phyloP scores from a whole-genome alignment of 2,113 vertebrate genomes.

The Hystrix brachyura region DNA sequence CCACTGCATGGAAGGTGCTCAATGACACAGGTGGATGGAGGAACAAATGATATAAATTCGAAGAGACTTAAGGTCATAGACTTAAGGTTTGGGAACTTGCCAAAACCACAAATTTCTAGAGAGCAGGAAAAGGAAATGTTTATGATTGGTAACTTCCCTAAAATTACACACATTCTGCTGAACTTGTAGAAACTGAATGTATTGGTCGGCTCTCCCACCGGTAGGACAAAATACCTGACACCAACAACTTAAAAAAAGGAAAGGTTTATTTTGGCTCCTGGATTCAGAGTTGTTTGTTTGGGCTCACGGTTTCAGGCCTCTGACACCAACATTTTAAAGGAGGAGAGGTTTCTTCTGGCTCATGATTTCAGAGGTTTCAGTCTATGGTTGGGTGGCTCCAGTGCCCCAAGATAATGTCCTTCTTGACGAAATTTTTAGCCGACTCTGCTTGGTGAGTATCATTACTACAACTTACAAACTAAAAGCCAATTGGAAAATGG shows the following conservation, averaged over 20 bases:
- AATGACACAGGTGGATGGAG: not conserved
- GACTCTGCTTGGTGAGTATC: not conserved
- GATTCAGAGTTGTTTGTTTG: not conserved
- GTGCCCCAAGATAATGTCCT: not conserved
- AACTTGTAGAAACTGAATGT: not conserved
- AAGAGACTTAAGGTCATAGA: not conserved
- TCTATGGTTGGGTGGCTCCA: not conserved
- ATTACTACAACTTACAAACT: not conserved
- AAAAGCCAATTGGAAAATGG: not conserved
- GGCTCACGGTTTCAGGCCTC: not conserved
- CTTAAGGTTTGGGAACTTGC: not conserved
- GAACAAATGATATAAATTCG: not conserved
- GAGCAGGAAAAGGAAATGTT: not conserved
- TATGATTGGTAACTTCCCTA: too few species aligned
- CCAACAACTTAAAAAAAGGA: not conserved
- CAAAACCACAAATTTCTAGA: not conserved
- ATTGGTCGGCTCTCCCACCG: not conserved
- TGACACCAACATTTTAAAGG: not conserved
- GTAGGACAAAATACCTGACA: not conserved
- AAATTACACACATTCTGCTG: not conserved
- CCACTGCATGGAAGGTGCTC: not conserved
- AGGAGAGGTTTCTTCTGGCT: not conserved
- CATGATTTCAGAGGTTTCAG: not conserved
- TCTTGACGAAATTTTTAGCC: not conserved
- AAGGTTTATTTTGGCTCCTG: not conserved